phyloP scores from a whole-genome alignment of 2,797 vertebrate genomes.

The Sebastes alutus region DNA sequence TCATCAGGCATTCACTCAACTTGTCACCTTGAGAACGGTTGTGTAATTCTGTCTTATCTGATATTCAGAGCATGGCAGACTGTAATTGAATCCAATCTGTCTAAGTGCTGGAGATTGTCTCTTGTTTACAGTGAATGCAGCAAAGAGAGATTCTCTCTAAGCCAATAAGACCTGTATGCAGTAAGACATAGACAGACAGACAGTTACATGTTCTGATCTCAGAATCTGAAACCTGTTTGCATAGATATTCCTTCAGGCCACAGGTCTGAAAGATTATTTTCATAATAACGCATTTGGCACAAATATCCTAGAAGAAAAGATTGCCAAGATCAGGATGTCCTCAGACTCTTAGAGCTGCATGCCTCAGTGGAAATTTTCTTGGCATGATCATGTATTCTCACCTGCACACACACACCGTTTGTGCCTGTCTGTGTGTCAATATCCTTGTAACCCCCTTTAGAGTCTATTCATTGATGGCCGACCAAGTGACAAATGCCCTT shows the following conservation, averaged over 20 bases:
- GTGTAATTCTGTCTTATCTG: constrained; percentile 74
- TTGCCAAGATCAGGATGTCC: constrained; percentile 27
- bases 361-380: constrained; percentile 40
- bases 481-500: constrained; percentile 56
- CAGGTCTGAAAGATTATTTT: constrained; percentile 5
- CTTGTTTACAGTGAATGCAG: constrained; percentile 63
- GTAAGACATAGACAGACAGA: constrained; percentile 22
- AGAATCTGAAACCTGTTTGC: constrained; percentile 25
- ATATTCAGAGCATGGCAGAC: constrained; percentile 66
- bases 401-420: constrained; percentile 2
- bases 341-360: constrained; percentile 24
- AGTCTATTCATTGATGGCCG: constrained; percentile 55
- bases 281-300: neutral
- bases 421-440: constrained; percentile 30
- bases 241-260: neutral
- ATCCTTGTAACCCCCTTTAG: constrained; percentile 39
- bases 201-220: neutral
- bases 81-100: constrained; percentile 74
- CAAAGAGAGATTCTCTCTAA: constrained; percentile 35
- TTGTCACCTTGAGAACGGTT: constrained; percentile 75
- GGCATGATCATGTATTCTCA: constrained; percentile 18
- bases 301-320: constrained; percentile 4
- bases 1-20: constrained; percentile 66
- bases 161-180: constrained; percentile 35
- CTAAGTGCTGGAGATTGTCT: constrained; percentile 61